Evolutionary conservation across 1,140 invertebrate species (phyloP), one percentile per base, ranked within the genome.

Genomic region (Drosophila murphyi): DNA sequence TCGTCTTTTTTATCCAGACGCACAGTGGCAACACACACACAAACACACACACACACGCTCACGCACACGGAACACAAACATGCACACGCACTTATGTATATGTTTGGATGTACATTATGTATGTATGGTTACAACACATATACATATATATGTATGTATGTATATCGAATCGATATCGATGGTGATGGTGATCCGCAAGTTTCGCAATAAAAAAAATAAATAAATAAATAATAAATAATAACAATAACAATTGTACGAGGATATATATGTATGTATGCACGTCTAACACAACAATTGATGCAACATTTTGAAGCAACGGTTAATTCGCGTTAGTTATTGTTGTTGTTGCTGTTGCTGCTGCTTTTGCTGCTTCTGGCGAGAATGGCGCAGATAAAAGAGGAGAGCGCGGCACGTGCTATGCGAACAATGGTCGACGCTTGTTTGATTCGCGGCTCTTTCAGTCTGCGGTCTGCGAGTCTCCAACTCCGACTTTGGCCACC

Each of bases 371-470:
- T 61, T 29, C 34, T 61, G 35, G 37, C 39, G 51, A 41, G 32
- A 41, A 31, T 56, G 20, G 20, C 59, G 64, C 37, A 12, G 51
- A 50, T 34, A n/a, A 51, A 10, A 43, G 39, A 47, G 37, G 4
- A 20, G 52, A 6, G 72, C 64, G 76, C 72, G 83, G 79, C 79
- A 88, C 82, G 82, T 87, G 82, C 79, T 87, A 45, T 65, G 63
- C 83, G 80, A 82, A 87, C 83, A 87, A 88, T 88, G 83, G 76
- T 87, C 83, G 83, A 75, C 72, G 80, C 76, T 80, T 88, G 76
- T 87, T 88, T 87, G 83, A 88, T 75, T 37, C 61, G 34, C 31
- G 2, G 37, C 7, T 59, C 48, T 52, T 51, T 35, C n/a, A 12
- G 47, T 52, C 55, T 47, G 62, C 62, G 45, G 34, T 41, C 37